Evolutionary conservation across 2,888 invertebrate species (phyloP).

Genomic region (Sabatieria punctata): DNA sequence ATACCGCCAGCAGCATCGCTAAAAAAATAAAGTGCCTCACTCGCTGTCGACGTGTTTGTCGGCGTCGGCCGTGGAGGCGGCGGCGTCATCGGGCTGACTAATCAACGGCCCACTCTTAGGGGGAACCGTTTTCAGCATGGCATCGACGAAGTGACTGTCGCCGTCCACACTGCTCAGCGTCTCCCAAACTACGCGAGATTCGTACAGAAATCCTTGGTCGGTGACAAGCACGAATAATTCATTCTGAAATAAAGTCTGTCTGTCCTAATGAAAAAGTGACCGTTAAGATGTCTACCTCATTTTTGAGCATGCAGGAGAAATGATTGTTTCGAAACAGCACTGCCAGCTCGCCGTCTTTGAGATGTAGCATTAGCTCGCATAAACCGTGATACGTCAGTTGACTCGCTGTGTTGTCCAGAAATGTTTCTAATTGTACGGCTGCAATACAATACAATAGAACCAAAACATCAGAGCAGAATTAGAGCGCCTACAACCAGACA

Average conservation of each 20-base stretch:
- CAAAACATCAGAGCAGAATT: background rate
- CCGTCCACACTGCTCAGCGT: conserved; percentile 41
- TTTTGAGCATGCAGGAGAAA: conserved; percentile 41
- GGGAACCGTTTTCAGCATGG: conserved; percentile 31
- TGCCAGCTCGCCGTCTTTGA: conserved; percentile 39
- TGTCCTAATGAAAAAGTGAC: background rate
- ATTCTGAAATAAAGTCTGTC: conserved; percentile 27
- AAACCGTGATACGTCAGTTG: conserved; percentile 43
- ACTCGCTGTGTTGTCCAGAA: conserved; percentile 38
- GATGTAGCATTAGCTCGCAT: conserved; percentile 31
- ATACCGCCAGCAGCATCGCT: too few relatives aligned
- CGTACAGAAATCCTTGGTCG: conserved; percentile 42
- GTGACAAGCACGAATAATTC: conserved; percentile 41
- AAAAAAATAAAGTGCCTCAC: too few relatives aligned
- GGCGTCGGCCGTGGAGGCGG: background rate
- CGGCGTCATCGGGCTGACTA: background rate
- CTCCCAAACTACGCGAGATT: conserved; percentile 42
- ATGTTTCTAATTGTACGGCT: conserved; percentile 39
- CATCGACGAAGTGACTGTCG: conserved; percentile 41
- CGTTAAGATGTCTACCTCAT: conserved; percentile 31
- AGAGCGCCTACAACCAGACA: background rate
- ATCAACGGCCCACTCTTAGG: too few relatives aligned
- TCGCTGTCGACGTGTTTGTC: background rate
- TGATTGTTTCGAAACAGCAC: conserved; percentile 46
- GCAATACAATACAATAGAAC: conserved; percentile 3